Evolutionary conservation across 2,888 invertebrate species (phyloP), one percentile per base, ranked within the genome.

Genomic region (Pandemis cinnamomeana): DNA sequence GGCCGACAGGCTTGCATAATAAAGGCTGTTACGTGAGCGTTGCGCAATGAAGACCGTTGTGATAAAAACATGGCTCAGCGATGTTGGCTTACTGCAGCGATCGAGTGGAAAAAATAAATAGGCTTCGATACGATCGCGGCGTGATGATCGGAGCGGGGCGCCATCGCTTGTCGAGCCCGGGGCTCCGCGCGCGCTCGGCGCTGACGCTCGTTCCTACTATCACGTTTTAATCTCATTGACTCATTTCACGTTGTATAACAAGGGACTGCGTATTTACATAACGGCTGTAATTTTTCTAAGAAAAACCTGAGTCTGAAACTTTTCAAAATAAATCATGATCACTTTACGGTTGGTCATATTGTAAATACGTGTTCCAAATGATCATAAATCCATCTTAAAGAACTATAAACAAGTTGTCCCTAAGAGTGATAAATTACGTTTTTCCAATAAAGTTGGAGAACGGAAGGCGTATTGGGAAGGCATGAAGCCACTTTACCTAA

Each of bases 401-500:
- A 41, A 51, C 51, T 67, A 66, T 66, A 36, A 53, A 41, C 53
- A 67, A 53, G 41, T 15, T 68, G 15, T 15, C 63, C 11, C 27
- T 68, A 27, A 44, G 10, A 73, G 67, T 71, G 70, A 74, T 71
- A 67, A 74, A 74, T 72, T 66, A 70, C 36, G 66, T 67, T 62
- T 72, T 72, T 51, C 75, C 69, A 71, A 72, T 76, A 72, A 76
- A 60, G 15, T 70, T 51, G 44, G 58, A 62, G 53, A 73, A 70
- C 73, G 69, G 69, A 67, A 76, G 64, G 66, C 60, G 63, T 71
- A 77, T 68, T 64, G 75, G 61, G 61, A 66, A 71, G 74, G 51
- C 74, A 71, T 76, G 67, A 68, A 76, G 71, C 68, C 76, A 77
- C 76, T 77, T 77, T 72, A 63, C 72, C 67, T 77, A 71, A 77